Evolutionary conservation across 2,113 vertebrate species (phyloP).

Genomic region (Corythoichthys haematopterus): DNA sequence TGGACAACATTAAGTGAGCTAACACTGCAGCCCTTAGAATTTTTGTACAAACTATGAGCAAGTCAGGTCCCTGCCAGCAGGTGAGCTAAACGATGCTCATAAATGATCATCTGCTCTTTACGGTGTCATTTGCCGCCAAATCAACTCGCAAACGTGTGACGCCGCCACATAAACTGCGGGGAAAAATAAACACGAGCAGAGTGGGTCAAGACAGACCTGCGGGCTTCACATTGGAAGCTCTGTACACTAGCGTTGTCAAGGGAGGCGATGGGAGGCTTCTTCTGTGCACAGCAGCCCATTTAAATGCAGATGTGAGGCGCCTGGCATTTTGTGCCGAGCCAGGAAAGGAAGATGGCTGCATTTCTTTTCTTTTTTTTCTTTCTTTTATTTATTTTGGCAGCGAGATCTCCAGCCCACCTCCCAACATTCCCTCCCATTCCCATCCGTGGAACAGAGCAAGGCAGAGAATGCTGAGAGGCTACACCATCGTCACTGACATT

Average conservation of each 20-base stretch:
- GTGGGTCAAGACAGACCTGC: conserved; percentile 15
- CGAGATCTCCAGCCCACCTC: conserved; percentile 24
- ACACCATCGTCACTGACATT: conserved; percentile 52
- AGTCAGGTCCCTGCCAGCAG: neutral
- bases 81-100: conserved; percentile 3
- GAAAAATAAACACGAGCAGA: conserved; percentile 7
- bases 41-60: neutral
- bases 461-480: conserved; percentile 50
- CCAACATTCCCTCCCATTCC: neutral
- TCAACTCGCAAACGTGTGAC: conserved; percentile 2
- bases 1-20: conserved; percentile 3
- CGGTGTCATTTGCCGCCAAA: conserved; percentile 23
- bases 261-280: conserved; percentile 42
- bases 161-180: conserved; percentile 1
- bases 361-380: conserved; percentile 4
- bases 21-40: neutral
- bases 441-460: conserved; percentile 16
- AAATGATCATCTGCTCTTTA: conserved; percentile 3
- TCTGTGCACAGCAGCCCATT: conserved; percentile 52
- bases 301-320: conserved; percentile 53
- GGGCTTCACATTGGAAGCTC: conserved; percentile 21
- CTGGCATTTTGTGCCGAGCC: conserved; percentile 24
- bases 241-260: conserved; percentile 29
- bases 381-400: conserved; percentile 21
- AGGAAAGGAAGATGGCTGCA: conserved; percentile 25